Evolutionary conservation across 92 coral and sea anemone species (phyloP), one percentile per base, ranked within the genome.

Genomic region (Meandrina meandrites): DNA sequence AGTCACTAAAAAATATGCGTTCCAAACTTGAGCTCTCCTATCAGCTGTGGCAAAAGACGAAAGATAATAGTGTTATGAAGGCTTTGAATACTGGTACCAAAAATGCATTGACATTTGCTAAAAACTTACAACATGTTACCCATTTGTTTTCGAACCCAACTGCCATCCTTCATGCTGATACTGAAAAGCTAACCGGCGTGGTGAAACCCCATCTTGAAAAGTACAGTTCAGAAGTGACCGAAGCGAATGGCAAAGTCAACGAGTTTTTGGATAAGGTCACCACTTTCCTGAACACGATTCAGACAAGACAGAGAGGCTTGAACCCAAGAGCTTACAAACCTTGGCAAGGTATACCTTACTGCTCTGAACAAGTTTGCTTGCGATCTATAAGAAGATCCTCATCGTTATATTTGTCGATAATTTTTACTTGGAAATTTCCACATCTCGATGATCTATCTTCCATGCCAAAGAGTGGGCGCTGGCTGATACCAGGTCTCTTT

Each of bases 371-470:
- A 1, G 97, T 93, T 12, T 96, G 99, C 58, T 67, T 96, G 8
- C 85, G 99, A 77, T 84, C 89, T 13, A 57, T 96, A 1, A 87
- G 95, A 60, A 87, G 99, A 17, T 96, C 99, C 3, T 95, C 99
- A 22, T 69, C 90, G n/a, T 92, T 90, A 18, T 96, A 96, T 79
- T 89, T 90, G 5, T 84, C 81, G 18, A 90, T 91, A 7, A 92
- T 95, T 22, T 96, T 96, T 68, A 83, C 95, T 4, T 95, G 98
- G 94, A 96, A 93, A 75, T 96, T 88, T 79, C 95, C 97, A 34
- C 99, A 96, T 69, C 90, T 96, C 12, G 99, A 96, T 67, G 99
- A 96, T 79, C 91, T 96, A n/a, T 96, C 99, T 3, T 93, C 99
- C 22, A 90, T 95, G 87, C 64, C 88, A 32, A 90, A 80, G 67